A percentile compares a stretch with the other conserved stretches of the same genome.
phyloP scores from a whole-genome alignment of 2,888 invertebrate species.

The Drosophila meridiana region DNA sequence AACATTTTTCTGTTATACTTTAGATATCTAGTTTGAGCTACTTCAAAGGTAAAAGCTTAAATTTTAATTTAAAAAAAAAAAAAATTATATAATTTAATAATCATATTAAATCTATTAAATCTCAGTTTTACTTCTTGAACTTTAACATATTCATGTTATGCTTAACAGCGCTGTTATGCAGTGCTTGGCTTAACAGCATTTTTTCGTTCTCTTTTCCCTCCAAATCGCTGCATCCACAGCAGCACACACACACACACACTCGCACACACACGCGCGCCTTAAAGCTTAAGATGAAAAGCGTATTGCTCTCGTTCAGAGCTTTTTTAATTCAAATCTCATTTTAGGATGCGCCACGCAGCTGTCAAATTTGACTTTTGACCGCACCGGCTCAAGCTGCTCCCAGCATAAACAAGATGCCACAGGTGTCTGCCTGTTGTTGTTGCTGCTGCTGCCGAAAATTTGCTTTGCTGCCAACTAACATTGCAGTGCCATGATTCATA shows the following conservation, averaged over 20 bases:
- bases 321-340: constrained; percentile 49
- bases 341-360: constrained; percentile 60
- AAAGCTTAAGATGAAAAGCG: constrained; percentile 36
- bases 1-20: too few relatives aligned
- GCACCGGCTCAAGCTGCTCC: constrained; percentile 36
- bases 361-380: constrained; percentile 70
- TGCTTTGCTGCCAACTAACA: constrained; percentile 40
- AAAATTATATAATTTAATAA: neutral
- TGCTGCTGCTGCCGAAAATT: constrained; percentile 10
- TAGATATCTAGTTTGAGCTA: too few relatives aligned
- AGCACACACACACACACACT: constrained; percentile 2
- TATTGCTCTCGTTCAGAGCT: constrained; percentile 29
- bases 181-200: constrained; percentile 22
- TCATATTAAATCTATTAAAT: neutral
- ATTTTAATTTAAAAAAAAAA: neutral
- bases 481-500: constrained; percentile 60
- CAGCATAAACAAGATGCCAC: constrained; percentile 54
- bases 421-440: constrained; percentile 57
- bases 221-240: neutral
- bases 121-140: neutral
- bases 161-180: constrained; percentile 26
- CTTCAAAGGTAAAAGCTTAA: neutral
- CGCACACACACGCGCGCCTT: neutral
- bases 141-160: constrained; percentile 11
- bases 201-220: neutral